Percentiles rank a stretch among this genome's conserved stretches.
These are phyloP conservation scores for Calliopum simillimum DNA, from an alignment of 2,888 invertebrate genomes.

Conservation along the genomic window DNA sequence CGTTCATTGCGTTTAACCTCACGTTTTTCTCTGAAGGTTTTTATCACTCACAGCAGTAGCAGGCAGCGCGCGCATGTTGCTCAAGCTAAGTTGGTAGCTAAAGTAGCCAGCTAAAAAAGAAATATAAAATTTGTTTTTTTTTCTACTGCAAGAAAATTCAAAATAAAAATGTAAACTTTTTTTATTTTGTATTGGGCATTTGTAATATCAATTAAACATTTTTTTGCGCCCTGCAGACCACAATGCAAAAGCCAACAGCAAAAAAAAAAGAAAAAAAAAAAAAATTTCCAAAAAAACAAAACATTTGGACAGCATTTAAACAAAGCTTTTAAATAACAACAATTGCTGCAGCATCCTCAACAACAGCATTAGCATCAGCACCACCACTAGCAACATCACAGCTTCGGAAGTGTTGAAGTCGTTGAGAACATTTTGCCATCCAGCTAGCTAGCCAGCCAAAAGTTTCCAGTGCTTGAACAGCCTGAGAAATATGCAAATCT, in stretches of 20 bases:
- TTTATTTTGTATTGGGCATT: not conserved
- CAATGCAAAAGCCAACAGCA: not conserved
- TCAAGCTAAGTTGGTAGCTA: not conserved
- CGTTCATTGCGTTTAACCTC: constrained; percentile 35
- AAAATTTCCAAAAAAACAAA: constrained; percentile 4
- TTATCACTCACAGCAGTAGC: constrained; percentile 20
- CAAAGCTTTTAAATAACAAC: not conserved
- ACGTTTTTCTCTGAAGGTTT: constrained; percentile 30
- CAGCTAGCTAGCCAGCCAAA: not conserved
- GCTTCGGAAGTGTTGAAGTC: constrained; percentile 15
- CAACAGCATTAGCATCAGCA: not conserved
- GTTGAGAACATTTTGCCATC: not conserved
- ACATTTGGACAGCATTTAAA: constrained; percentile 16
- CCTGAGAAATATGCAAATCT: constrained; percentile 30
- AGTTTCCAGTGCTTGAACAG: not conserved
- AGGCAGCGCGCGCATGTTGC: not conserved
- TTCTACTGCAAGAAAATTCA: not conserved
- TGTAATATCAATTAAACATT: constrained; percentile 29
- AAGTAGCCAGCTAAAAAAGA: not conserved
- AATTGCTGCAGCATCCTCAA: not conserved
- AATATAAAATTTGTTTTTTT: constrained; percentile 5
- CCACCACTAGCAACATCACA: not conserved
- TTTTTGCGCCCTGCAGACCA: constrained; percentile 24
- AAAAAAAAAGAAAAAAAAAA: not conserved
- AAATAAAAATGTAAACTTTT: not conserved